phyloP scores from a whole-genome alignment of 1,140 invertebrate genomes.

The Drosophila watanabei region DNA sequence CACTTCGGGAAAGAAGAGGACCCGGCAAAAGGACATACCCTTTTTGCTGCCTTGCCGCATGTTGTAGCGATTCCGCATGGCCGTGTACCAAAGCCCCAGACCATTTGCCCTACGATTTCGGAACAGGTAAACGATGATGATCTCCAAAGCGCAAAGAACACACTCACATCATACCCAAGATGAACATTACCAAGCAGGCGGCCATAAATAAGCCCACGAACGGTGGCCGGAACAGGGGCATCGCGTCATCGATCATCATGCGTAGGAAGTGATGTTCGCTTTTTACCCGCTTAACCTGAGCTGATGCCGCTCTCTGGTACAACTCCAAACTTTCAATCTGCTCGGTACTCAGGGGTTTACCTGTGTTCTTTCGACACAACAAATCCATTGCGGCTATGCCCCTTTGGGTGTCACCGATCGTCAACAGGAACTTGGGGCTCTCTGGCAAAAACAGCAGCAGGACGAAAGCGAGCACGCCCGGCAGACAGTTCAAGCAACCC shows the following conservation, averaged over 20 bases:
- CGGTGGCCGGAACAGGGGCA: slow-evolving; percentile 65
- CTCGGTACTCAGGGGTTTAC: slow-evolving; percentile 34
- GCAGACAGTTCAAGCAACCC: slow-evolving; percentile 50
- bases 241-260: slow-evolving; percentile 56
- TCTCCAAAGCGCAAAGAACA: no score
- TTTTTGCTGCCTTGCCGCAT: slow-evolving; percentile 46
- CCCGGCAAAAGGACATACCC: slow-evolving; percentile 51
- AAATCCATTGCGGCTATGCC: slow-evolving; percentile 55
- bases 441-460: slow-evolving; percentile 59
- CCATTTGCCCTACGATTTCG: slow-evolving; percentile 49
- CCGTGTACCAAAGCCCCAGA: slow-evolving; percentile 57
- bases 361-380: slow-evolving; percentile 56
- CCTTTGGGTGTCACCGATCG: slow-evolving; percentile 46
- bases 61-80: slow-evolving; percentile 61
- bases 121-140: neutral
- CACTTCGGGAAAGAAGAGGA: slow-evolving; percentile 35
- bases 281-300: slow-evolving; percentile 5
- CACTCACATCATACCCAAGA: slow-evolving; percentile 60
- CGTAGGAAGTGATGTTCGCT: slow-evolving; percentile 21
- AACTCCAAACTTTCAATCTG: slow-evolving; percentile 35
- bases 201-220: slow-evolving; percentile 42
- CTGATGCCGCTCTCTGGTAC: slow-evolving; percentile 23
- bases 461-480: slow-evolving; percentile 55
- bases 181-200: slow-evolving; percentile 63
- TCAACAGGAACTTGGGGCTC: slow-evolving; percentile 65